Evolutionary conservation across 2,888 invertebrate genomes (phyloP), one percentile per base, ranked within the genome.

Genomic region (Ceratothoa steindachneri): DNA sequence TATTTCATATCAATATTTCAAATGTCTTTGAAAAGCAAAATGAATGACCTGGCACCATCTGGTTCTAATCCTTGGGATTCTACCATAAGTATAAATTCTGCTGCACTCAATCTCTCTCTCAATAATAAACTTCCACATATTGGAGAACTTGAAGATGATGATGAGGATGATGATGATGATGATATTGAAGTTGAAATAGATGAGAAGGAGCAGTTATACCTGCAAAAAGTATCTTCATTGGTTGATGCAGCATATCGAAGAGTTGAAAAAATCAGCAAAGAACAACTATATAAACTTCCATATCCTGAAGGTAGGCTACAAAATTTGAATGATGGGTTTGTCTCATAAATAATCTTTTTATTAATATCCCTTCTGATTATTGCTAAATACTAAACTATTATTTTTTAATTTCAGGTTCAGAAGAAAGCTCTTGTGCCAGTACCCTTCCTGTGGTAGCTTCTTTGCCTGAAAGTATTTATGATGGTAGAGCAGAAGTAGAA

Each of bases 401-500:
- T n/a, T n/a, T n/a, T 41, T 15, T 41, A 15, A 9, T 41, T 19
- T 5, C 55, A 55, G 55, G 5, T 15, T 55, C 55, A 12, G 55
- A 55, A 55, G 19, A 7, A 7, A 55, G 55, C 24, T 55, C 55
- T 19, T 22, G 24, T 19, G 24, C 55, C 5, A 55, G 55, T 19
- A 55, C 55, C 7, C 19, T 55, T 55, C 55, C 7, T 55, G 12
- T 22, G 7, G 15, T 19, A 22, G 55, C 55, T 55, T 55, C 55
- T 15, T 19, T 55, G 7, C 55, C 29, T 12, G 60, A 7, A 5
- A 30, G 30, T 27, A 3, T 70, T 4, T 53, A 70, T 29, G 70
- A 31, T 12, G 70, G 70, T 22, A 70, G 19, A 24, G 19, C 29
- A n/a, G 30, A 60, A 9, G 30, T 73, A 2, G 69, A 72, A n/a